Percentiles rank a stretch among this genome's conserved stretches.
Conservation (phyloP, 2,113 vertebrate species). For the Xiphophorus maculatus region DNA sequence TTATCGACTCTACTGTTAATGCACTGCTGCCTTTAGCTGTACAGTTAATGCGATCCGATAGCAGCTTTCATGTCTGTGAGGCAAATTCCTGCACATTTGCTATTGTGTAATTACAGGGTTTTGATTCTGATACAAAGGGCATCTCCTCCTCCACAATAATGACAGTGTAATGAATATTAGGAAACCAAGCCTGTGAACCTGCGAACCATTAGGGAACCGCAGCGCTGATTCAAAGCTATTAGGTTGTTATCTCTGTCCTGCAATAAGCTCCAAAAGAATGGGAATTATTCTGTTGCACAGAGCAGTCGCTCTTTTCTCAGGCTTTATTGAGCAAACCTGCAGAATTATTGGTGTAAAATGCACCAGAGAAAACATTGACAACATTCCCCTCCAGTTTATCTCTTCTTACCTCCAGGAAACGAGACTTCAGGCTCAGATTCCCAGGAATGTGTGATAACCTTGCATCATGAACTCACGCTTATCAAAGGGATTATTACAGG, state of each 20-base stretch:
- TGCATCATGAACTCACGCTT: neutral
- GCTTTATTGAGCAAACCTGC: neutral
- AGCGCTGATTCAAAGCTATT: slow-evolving; percentile 36
- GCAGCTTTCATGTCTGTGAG: neutral
- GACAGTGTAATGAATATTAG: slow-evolving; percentile 37
- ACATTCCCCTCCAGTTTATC: neutral
- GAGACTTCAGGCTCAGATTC: neutral
- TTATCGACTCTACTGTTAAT: slow-evolving; percentile 21
- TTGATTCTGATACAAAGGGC: slow-evolving; percentile 44
- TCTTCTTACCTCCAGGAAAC: neutral
- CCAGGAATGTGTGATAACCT: neutral
- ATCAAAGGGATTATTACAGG: neutral
- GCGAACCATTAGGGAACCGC: slow-evolving; percentile 25
- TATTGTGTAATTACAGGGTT: slow-evolving; percentile 41
- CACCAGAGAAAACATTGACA: neutral
- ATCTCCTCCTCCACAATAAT: slow-evolving; percentile 17
- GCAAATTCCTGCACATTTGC: slow-evolving; percentile 32
- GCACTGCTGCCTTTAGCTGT: slow-evolving; percentile 15
- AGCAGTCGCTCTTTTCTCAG: slow-evolving; percentile 2
- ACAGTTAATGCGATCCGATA: slow-evolving; percentile 22
- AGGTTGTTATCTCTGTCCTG: slow-evolving; percentile 43
- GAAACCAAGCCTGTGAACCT: slow-evolving; percentile 21
- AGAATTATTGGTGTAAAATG: neutral
- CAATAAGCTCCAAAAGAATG: slow-evolving; percentile 24
- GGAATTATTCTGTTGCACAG: slow-evolving; percentile 23